A percentile compares a stretch with the other conserved stretches of the same genome.
Evolutionary conservation across 2,797 vertebrate species (phyloP).

Genomic region (Crenuchus spilurus): DNA sequence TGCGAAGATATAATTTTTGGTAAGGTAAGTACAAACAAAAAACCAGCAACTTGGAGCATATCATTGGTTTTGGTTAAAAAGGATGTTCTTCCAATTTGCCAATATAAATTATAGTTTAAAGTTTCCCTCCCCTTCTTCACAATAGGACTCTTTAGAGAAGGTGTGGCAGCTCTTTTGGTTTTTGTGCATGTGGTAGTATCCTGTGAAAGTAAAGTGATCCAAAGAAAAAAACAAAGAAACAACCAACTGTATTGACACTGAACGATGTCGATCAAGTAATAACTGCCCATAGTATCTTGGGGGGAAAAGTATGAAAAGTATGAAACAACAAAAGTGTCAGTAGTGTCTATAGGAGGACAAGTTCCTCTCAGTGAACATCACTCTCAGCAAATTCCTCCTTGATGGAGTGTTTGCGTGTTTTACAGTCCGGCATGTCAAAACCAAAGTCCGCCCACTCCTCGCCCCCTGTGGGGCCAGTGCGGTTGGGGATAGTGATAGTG

Average conservation of each 20-base stretch:
- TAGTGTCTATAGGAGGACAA: not conserved
- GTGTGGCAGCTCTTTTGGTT: not conserved
- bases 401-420: slow-evolving; percentile 86
- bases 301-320: not conserved
- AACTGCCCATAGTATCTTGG: slow-evolving; percentile 24
- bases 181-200: not conserved
- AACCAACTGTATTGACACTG: not conserved
- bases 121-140: not conserved
- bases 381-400: slow-evolving; percentile 95
- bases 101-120: not conserved
- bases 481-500: slow-evolving; percentile 98
- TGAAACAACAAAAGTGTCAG: not conserved
- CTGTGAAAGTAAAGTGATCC: not conserved
- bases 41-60: not conserved
- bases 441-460: slow-evolving; percentile 98
- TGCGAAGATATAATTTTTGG: too few relatives aligned
- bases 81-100: not conserved
- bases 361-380: slow-evolving; percentile 84
- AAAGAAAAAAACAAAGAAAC: slow-evolving; percentile 30
- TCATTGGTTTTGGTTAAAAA: not conserved
- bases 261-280: slow-evolving; percentile 15
- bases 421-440: slow-evolving; percentile 98
- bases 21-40: not conserved
- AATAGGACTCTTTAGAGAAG: not conserved
- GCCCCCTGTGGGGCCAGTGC: slow-evolving; percentile 68